These are phyloP conservation scores for Neomorphus geoffroyi DNA, from an alignment of 2,797 vertebrate species.

Conservation along the genomic window DNA sequence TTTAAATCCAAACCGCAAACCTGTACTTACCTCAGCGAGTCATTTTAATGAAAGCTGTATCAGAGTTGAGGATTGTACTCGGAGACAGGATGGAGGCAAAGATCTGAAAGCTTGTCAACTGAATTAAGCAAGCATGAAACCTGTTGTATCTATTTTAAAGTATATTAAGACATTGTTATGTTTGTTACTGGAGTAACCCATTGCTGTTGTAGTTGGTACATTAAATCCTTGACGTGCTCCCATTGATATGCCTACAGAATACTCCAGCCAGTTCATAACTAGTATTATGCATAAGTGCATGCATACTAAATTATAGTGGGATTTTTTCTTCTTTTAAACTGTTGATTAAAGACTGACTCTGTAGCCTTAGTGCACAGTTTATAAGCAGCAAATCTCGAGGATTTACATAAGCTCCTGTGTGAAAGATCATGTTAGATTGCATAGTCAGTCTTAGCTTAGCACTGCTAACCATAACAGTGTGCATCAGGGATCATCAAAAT, in stretches of 20 bases:
- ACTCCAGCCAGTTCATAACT: background rate
- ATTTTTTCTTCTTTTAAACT: background rate
- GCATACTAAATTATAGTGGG: background rate
- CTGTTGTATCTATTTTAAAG: background rate
- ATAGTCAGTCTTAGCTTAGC: background rate
- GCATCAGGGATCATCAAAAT: background rate
- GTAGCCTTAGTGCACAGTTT: background rate
- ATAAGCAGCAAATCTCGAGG: background rate
- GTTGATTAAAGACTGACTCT: background rate
- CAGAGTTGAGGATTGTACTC: background rate
- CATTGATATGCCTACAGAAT: background rate
- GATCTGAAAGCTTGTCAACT: background rate
- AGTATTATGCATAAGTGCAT: background rate
- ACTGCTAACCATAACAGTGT: accelerated
- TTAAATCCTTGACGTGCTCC: background rate
- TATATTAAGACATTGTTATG: background rate
- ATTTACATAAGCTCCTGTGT: background rate
- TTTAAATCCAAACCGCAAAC: background rate
- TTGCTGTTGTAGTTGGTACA: background rate
- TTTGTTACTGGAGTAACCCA: background rate
- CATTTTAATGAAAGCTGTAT: background rate
- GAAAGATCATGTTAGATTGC: background rate
- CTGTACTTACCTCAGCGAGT: background rate
- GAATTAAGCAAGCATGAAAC: background rate
- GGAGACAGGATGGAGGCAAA: background rate